Evolutionary conservation across 2,113 vertebrate genomes (phyloP).

Genomic region (Aspidoscelis tigris): DNA sequence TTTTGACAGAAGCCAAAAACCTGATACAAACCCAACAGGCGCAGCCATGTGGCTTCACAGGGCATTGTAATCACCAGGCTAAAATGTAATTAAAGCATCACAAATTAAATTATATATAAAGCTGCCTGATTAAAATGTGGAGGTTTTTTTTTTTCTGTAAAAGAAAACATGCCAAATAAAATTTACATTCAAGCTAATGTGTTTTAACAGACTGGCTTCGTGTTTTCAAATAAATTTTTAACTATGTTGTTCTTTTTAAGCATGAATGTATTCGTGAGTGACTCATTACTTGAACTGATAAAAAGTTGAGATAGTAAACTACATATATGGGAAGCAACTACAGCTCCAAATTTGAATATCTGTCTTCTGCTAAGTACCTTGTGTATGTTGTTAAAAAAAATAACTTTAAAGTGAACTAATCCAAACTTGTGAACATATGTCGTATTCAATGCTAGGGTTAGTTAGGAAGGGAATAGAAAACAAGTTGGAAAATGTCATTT

Average conservation of each 20-base stretch:
- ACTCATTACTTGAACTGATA: background rate
- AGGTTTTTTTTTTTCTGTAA: background rate
- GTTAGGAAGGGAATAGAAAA: too few relatives aligned
- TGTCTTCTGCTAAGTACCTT: background rate
- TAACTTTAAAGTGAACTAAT: background rate
- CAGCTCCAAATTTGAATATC: background rate
- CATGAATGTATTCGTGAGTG: background rate
- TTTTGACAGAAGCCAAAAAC: conserved; percentile 13
- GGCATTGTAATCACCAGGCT: background rate
- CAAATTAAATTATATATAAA: conserved; percentile 17
- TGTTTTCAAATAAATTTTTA: background rate
- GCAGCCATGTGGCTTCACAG: background rate
- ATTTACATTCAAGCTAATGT: background rate
- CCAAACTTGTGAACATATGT: conserved; percentile 2
- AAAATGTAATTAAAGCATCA: background rate
- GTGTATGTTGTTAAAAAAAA: too few relatives aligned
- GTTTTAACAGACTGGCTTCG: background rate
- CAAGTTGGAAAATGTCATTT: too few relatives aligned
- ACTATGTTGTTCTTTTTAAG: background rate
- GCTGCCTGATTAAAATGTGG: background rate
- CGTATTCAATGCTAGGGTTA: background rate
- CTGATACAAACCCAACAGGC: background rate
- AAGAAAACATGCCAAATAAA: conserved; percentile 20
- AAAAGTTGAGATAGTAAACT: background rate
- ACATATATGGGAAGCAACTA: background rate